Evolutionary conservation across 2,888 invertebrate genomes (phyloP), one percentile per base, ranked within the genome.

Genomic region (Syritta pipiens): DNA sequence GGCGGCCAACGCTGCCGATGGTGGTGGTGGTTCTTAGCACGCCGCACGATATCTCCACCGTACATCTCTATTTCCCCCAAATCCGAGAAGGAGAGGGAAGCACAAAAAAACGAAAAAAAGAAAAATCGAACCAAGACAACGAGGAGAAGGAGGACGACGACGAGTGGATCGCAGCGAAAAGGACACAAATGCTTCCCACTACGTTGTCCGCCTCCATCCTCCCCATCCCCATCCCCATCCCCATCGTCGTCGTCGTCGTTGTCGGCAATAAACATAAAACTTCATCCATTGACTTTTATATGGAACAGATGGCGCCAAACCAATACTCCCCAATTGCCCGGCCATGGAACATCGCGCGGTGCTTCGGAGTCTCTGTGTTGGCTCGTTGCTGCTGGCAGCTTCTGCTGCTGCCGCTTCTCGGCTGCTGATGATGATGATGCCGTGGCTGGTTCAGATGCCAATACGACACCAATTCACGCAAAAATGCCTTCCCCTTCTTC

Each of bases 301-400:
- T 81, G 74, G 81, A 81, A 81, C 81, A 81, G 81, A 81, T 81
- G 81, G 81, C 81, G 81, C 81, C 81, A 81, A 81, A 81, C 81
- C 68, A 69, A 81, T 81, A 81, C 81, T 79, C 79, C 79, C 62
- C 81, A 75, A 74, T 81, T 75, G 74, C 75, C 57, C 42, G 30
- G 57, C 51, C 65, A 32, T n/a, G n/a, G n/a, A n/a, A n/a, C n/a
- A 48, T 10, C 37, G 22, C 35, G 5, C 17, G 44, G 20, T 22
- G 22, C 22, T 9, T 20, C 44, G 20, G 19, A 6, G 10, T 5
- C 7, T 10, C 44, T n/a, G 14, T 9, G 46, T 6, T 4, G 7
- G 49, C 28, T 12, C 30, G 12, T 6, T 26, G 28, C 9, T 24
- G 53, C 49, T 22, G 60, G 46, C 44, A 51, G 35, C 30, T 49